Evolutionary conservation across 2,888 invertebrate genomes (phyloP), one percentile per base, ranked within the genome.

Genomic region (Leptinotarsa haldemani): DNA sequence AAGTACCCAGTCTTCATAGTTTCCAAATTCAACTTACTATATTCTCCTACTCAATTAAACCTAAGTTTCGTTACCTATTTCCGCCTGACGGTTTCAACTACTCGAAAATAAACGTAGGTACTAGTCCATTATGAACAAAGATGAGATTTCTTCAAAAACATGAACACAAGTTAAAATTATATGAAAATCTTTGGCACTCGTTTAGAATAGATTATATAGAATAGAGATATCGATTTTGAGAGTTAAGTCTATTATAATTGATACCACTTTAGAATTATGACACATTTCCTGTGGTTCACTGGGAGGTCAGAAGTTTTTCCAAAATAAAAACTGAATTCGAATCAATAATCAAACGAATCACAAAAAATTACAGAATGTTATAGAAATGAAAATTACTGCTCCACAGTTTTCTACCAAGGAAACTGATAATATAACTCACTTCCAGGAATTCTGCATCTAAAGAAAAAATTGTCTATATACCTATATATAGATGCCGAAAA

Each of bases 1-100:
- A 80, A 80, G 81, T 80, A 81, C 80, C 79, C 80, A 82, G 80
- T 81, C 80, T 81, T 79, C 73, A 58, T 46, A 52, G 46, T 56
- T 61, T 61, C n/a, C n/a, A 58, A 58, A 68, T 68, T 22, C 46
- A 53, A 46, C 67, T 30, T 67, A 67, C 40, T 56, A 68, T 68
- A 40, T 48, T 56, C 56, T 22, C 56, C 68, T 68, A 56, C 56
- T 58, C 40, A 52, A 68, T 56, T 68, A 61, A 61, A 46, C 56
- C 58, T 68, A 52, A 22, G 25, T 50, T 66, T 66, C 22, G 46
- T 66, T 61, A 61, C 40, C 61, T 40, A 58, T 58, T 22, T 58
- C 7, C 58, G 22, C 58, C 65, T 20, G 18, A 67, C 53, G 40
- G n/a, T 47, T 52, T 46, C 20, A 22, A 18, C 52, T 53, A 53